phyloP scores from a whole-genome alignment of 2,888 invertebrate genomes.

The Acanthosepion pharaonis region DNA sequence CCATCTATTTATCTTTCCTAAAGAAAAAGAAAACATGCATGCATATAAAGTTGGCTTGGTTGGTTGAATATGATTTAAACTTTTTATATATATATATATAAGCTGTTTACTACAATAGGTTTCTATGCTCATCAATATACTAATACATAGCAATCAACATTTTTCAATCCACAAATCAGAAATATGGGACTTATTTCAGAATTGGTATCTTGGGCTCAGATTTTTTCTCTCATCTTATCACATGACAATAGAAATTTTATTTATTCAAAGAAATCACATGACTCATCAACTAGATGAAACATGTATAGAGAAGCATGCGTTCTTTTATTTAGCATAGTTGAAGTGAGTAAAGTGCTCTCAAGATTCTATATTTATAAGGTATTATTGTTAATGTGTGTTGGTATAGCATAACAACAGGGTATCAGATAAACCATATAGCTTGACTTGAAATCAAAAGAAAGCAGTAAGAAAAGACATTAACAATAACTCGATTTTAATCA shows the following conservation, averaged over 20 bases:
- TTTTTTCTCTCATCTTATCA: not conserved
- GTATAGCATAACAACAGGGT: not conserved
- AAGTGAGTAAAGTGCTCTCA: not conserved
- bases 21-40: too few species aligned
- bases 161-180: not conserved
- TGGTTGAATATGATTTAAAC: too few species aligned
- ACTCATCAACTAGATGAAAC: not conserved
- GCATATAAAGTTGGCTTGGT: too few species aligned
- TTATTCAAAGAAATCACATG: slow-evolving; percentile 17
- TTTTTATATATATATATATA: too few species aligned
- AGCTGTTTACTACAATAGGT: too few species aligned
- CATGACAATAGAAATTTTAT: not conserved
- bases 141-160: too few species aligned
- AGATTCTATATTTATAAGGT: not conserved
- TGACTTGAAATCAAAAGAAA: not conserved
- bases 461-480: not conserved
- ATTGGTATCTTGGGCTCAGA: not conserved
- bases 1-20: too few species aligned
- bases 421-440: not conserved
- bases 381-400: not conserved
- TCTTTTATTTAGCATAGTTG: not conserved
- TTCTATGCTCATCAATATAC: too few species aligned
- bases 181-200: not conserved
- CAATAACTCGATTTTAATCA: not conserved
- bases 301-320: not conserved